phyloP scores from a whole-genome alignment of 2,888 invertebrate species.

The Boloria selene region DNA sequence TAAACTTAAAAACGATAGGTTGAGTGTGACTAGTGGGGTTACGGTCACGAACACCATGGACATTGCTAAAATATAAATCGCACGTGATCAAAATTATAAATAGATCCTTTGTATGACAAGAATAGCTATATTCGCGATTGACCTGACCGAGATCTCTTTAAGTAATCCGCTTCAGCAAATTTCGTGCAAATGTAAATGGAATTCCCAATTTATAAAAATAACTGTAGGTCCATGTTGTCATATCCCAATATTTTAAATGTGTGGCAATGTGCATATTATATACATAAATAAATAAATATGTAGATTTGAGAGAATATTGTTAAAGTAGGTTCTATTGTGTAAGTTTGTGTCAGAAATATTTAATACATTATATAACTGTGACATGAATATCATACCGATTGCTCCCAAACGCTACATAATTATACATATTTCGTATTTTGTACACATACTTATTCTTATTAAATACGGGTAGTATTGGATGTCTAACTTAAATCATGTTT shows the following conservation, averaged over 20 bases:
- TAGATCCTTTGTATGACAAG: constrained; percentile 48
- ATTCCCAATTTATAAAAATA: not conserved
- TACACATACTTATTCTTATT: too few species aligned
- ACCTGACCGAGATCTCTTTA: constrained; percentile 50
- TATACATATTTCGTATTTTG: too few species aligned
- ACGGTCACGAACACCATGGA: constrained; percentile 61
- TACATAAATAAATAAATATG: not conserved
- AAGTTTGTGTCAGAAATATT: constrained; percentile 12
- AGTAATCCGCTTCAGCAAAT: constrained; percentile 35
- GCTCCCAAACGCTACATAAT: too few species aligned
- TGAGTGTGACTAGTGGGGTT: constrained; percentile 49
- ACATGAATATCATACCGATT: too few species aligned
- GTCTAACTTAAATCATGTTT: too few species aligned
- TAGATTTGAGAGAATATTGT: too few species aligned
- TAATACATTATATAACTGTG: not conserved
- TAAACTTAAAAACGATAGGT: constrained; percentile 56
- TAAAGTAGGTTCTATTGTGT: constrained; percentile 5
- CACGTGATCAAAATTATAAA: constrained; percentile 57
- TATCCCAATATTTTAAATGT: not conserved
- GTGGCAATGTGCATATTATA: not conserved
- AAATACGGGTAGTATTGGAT: too few species aligned
- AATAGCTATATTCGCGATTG: constrained; percentile 49
- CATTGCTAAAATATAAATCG: constrained; percentile 58
- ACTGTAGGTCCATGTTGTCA: too few species aligned
- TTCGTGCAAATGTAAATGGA: constrained; percentile 17